Evolutionary conservation across 2,113 vertebrate genomes (phyloP), one percentile per base, ranked within the genome.

Genomic region (Boleophthalmus pectinirostris): DNA sequence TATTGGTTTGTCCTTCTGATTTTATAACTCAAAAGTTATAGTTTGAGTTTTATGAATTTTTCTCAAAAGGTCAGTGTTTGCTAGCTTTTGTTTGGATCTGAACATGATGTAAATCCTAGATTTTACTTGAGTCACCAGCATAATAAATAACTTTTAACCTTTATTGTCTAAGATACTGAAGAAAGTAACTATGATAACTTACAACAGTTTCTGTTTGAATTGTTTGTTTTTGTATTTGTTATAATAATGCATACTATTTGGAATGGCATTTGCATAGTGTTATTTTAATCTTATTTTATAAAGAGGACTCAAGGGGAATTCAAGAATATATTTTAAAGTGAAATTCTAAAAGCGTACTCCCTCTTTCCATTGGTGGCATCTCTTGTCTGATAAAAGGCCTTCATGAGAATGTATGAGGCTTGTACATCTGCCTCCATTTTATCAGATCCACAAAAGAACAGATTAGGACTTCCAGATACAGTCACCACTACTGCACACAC

Each of bases 361-460:
- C 21, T 74, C 13, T 65, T 33, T 82, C 66, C 58, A 75, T 21
- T 77, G 78, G 64, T 68, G 75, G 45, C 53, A 63, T 68, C 74
- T 71, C 66, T 58, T 61, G 68, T 66, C 69, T 75, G 76, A 79
- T 88, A 81, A 88, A 83, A 80, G 77, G 60, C 68, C 73, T 78
- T 72, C 67, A 47, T 74, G 69, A 84, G 79, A 87, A 81, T 84
- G 78, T 72, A 78, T 4, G 65, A 85, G 71, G 57, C 67, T 35
- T 63, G 77, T 60, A 76, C 78, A 81, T 84, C 79, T 51, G 51
- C 68, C 47, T 3, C 72, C 69, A 74, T 75, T 77, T 76, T 75
- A 74, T 81, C 66, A 74, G 78, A 83, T 85, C 78, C 68, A 76
- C 60, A 75, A 74, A 69, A 70, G 29, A 83, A 69, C 65, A 86